These are phyloP conservation scores for Cinara cedri DNA, from an alignment of 2,888 invertebrate species.

Conservation along the genomic window DNA sequence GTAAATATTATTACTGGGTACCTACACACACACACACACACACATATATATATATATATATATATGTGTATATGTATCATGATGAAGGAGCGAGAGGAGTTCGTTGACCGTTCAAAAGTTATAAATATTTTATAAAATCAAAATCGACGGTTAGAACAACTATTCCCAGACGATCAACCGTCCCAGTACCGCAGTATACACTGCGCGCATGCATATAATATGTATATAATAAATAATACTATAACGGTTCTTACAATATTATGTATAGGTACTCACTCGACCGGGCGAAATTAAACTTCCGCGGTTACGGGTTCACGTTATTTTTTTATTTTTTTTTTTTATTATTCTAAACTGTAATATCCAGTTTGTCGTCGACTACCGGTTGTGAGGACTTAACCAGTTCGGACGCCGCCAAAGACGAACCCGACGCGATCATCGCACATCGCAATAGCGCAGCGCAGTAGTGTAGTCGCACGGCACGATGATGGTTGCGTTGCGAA, in stretches of 20 bases:
- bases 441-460: neutral
- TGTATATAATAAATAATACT: neutral
- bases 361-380: constrained; percentile 10
- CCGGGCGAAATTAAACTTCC: constrained; percentile 15
- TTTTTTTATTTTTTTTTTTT: neutral
- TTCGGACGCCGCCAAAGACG: neutral
- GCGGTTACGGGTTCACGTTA: neutral
- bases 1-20: constrained; percentile 26
- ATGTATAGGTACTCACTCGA: neutral
- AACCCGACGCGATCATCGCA: too few species aligned
- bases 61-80: too few species aligned
- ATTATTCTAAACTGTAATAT: constrained; percentile 18
- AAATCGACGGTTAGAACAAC: neutral
- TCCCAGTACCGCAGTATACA: too few species aligned
- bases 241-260: constrained; percentile 3
- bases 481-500: constrained; percentile 27
- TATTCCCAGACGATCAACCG: neutral
- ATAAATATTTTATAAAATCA: constrained; percentile 3
- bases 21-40: too few species aligned
- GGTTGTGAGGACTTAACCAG: constrained; percentile 8
- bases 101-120: constrained; percentile 45
- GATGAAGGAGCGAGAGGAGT: neutral
- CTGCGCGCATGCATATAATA: neutral
- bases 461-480: constrained; percentile 5
- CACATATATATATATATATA: too few species aligned